Evolutionary conservation across 2,888 invertebrate genomes (phyloP), one percentile per base, ranked within the genome.

Genomic region (Drosophila seclusa): DNA sequence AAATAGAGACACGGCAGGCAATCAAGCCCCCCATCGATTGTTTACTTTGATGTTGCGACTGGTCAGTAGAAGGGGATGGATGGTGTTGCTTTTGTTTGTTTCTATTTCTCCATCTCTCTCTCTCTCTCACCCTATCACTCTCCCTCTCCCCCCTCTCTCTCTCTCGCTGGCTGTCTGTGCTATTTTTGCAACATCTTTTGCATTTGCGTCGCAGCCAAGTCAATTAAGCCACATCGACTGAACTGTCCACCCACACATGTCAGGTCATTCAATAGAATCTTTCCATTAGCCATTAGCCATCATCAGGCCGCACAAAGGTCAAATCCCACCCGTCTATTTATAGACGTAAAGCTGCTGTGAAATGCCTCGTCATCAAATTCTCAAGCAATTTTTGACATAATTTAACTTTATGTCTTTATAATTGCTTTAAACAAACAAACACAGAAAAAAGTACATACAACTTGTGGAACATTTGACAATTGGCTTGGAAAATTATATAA

Each of bases 341-440:
- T 87, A 80, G 73, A 57, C 55, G 5, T 13, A 42, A 55, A 72
- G 66, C 57, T 79, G 65, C 74, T 72, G 87, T 65, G 70, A 83
- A 78, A 54, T 66, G 64, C 53, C 42, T 50, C 63, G 50, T 72
- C 63, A 62, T 66, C 62, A 61, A 66, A 61, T 34, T 53, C 40
- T 52, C 10, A 29, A 58, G 49, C 68, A 73, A 76, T 65, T 76
- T 78, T 24, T 8, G 67, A 58, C 63, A 67, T 71, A 80, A 71
- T 80, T 72, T 24, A 31, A 36, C 49, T 71, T 71, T 62, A 88
- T 80, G 80, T 76, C 69, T 61, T 80, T 83, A 86, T 88, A 84
- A 84, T 88, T 88, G 68, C 42, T 58, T 62, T 21, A 48, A 72
- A 50, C 31, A 55, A 49, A 80, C 58, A 48, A 8, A 24, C 8